These are phyloP conservation scores for Pterobdella sp. DNA, from an alignment of 2,888 invertebrate species.

Conservation along the genomic window DNA sequence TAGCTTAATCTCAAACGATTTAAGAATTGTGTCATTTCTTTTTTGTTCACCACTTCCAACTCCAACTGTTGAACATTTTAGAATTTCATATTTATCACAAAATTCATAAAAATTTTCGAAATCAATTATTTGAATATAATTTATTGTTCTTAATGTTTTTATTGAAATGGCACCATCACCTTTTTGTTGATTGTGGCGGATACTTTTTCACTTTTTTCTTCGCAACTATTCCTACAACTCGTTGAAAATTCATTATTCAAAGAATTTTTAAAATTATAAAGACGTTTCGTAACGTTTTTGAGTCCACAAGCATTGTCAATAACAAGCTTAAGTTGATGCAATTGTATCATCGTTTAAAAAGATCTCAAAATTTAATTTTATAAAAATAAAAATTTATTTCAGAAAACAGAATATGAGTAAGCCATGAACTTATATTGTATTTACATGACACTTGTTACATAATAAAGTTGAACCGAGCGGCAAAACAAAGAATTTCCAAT, in stretches of 20 bases:
- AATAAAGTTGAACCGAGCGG: too few species aligned
- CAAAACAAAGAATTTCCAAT: too few species aligned
- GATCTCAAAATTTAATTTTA: too few species aligned
- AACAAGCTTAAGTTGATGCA: background rate
- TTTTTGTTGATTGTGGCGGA: background rate
- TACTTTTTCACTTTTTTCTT: background rate
- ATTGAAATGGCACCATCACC: background rate
- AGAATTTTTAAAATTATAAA: background rate
- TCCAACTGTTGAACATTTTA: slow-evolving; percentile 14
- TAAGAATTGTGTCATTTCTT: slow-evolving; percentile 34
- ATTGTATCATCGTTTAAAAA: background rate
- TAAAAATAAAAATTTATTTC: too few species aligned
- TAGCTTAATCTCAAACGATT: slow-evolving; percentile 47
- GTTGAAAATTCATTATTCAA: background rate
- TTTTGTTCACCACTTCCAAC: slow-evolving; percentile 25
- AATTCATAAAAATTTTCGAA: background rate
- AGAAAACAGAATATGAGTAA: too few species aligned
- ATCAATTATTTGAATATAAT: background rate
- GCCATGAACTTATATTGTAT: too few species aligned
- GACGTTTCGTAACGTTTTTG: background rate
- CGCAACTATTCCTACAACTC: background rate
- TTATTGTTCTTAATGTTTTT: background rate
- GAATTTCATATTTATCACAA: too few species aligned
- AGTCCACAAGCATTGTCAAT: too few species aligned
- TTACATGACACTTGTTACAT: too few species aligned